These are phyloP conservation scores for Xenopus borealis DNA, from an alignment of 2,113 vertebrate species.

Conservation along the genomic window DNA sequence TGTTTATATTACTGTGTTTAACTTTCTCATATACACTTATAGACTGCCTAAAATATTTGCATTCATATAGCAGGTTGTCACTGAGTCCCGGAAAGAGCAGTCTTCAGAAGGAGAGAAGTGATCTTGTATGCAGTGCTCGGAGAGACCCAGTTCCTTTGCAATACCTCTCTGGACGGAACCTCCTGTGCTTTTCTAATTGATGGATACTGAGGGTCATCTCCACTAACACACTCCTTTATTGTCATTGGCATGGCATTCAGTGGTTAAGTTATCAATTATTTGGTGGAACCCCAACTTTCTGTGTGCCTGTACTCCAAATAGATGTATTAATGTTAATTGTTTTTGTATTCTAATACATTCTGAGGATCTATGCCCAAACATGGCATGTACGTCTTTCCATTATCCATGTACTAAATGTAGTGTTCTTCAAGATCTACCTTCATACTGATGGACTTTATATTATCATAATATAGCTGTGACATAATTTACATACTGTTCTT, in stretches of 20 bases:
- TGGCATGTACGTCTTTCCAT: not conserved
- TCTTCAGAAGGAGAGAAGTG: conserved; percentile 59
- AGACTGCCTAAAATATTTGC: no score
- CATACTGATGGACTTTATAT: not conserved
- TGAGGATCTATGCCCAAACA: not conserved
- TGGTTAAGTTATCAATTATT: not conserved
- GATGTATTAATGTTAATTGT: not conserved
- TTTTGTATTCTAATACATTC: not conserved
- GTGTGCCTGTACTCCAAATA: conserved; percentile 24
- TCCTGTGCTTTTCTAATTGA: not conserved
- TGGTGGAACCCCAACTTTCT: conserved; percentile 11
- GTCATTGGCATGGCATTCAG: not conserved
- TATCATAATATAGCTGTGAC: not conserved
- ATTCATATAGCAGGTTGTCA: conserved; percentile 75
- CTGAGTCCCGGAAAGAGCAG: conserved; percentile 82
- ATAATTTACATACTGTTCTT: no score
- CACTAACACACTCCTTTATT: not conserved
- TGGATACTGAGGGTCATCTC: not conserved
- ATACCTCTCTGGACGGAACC: conserved; percentile 2
- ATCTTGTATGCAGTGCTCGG: not conserved
- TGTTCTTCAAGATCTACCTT: not conserved
- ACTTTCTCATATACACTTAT: no score
- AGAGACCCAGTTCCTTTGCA: not conserved
- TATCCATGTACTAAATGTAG: not conserved
- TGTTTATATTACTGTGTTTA: no score